Conservation (phyloP, 2,888 invertebrate species). For the Meteorus cinctellus region DNA sequence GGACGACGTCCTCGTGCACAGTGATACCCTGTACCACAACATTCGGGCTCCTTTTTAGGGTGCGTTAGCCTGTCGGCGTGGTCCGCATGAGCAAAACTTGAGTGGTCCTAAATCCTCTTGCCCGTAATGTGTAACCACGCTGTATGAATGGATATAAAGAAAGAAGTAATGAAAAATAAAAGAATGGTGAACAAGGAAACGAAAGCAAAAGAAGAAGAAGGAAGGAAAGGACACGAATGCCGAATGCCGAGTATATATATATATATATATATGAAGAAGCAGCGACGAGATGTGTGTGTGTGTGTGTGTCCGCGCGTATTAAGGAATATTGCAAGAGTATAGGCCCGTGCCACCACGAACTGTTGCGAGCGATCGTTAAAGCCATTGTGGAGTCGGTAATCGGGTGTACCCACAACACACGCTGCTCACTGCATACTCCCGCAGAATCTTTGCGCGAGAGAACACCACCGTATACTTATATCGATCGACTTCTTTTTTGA, state of each 20-base stretch:
- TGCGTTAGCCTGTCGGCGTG: conserved; percentile 59
- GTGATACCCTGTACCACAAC: conserved; percentile 17
- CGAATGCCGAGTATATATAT: conserved; percentile 22
- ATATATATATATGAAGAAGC: conserved; percentile 18
- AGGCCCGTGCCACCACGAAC: conserved; percentile 51
- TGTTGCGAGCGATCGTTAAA: conserved; percentile 61
- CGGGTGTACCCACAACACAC: conserved; percentile 62
- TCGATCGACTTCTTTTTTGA: conserved; percentile 21
- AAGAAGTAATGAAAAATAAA: conserved; percentile 31
- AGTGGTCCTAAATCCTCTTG: conserved; percentile 52
- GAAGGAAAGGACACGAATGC: conserved; percentile 15
- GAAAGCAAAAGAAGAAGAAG: not conserved
- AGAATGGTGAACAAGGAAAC: conserved; percentile 15
- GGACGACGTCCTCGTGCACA: conserved; percentile 49
- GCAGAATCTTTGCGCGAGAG: not conserved
- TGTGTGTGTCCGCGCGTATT: not conserved
- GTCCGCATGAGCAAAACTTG: conserved; percentile 29
- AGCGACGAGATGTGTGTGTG: conserved; percentile 12
- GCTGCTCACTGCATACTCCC: not conserved
- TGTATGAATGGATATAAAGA: conserved; percentile 37
- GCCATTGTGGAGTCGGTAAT: conserved; percentile 66
- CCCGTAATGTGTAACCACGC: conserved; percentile 27
- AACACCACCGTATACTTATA: conserved; percentile 27
- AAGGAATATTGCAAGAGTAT: not conserved
- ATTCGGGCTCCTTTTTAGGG: conserved; percentile 58